phyloP scores from a whole-genome alignment of 2,113 vertebrate species.

The Chrysochloris asiatica region DNA sequence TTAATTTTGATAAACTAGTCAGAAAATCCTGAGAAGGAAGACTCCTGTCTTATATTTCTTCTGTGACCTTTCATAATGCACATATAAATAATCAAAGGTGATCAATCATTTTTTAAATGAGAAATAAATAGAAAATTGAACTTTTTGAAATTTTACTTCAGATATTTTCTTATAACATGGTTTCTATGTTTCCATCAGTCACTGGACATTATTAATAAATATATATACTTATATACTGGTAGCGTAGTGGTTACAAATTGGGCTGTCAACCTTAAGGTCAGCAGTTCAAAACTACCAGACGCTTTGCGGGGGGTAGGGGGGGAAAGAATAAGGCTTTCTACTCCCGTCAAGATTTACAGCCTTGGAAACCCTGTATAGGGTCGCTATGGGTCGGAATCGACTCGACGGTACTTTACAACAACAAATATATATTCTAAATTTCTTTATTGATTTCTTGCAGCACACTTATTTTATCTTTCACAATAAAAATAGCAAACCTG shows the following conservation, averaged over 20 bases:
- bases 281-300: too few species aligned
- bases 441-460: slow-evolving; percentile 2
- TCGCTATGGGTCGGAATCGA: too few species aligned
- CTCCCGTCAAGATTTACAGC: too few species aligned
- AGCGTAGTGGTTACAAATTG: too few species aligned
- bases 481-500: slow-evolving; percentile 1
- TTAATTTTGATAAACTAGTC: slow-evolving; percentile 30
- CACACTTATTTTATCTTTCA: not conserved
- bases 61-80: not conserved
- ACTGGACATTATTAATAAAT: not conserved
- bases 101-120: not conserved
- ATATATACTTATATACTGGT: too few species aligned
- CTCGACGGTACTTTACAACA: too few species aligned
- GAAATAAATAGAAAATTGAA: slow-evolving; percentile 8
- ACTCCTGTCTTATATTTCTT: not conserved
- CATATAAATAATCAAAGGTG: slow-evolving; percentile 5
- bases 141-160: slow-evolving; percentile 7
- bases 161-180: not conserved
- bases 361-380: too few species aligned
- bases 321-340: too few species aligned
- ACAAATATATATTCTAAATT: not conserved
- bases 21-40: not conserved
- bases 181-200: slow-evolving; percentile 10
- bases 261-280: too few species aligned
- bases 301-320: too few species aligned